These are phyloP conservation scores for Umimayanthus chanpuru DNA, from an alignment of 92 coral and sea anemone species.

Conservation along the genomic window DNA sequence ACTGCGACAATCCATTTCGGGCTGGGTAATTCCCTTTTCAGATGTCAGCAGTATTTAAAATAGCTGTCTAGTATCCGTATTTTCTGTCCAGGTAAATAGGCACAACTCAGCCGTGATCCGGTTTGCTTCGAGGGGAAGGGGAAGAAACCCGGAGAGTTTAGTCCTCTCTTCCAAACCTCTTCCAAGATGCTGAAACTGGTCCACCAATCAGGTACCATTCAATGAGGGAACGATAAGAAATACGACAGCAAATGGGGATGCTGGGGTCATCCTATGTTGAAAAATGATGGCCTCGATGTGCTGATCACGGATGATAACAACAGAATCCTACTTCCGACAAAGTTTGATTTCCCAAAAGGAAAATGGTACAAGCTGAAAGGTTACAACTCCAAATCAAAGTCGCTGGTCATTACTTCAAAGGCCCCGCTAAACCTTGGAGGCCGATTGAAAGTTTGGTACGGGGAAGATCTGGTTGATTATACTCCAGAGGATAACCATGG, in stretches of 20 bases:
- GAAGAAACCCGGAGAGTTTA: not conserved
- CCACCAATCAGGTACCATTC: not conserved
- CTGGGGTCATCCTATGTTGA: not conserved
- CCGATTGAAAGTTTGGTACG: too few relatives aligned
- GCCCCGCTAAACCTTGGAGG: too few relatives aligned
- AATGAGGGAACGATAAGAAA: not conserved
- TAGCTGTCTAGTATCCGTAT: too few relatives aligned
- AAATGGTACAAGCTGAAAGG: too few relatives aligned
- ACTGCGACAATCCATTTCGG: too few relatives aligned
- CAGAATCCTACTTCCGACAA: not conserved
- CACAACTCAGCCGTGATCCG: not conserved
- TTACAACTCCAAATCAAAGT: too few relatives aligned
- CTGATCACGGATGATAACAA: not conserved
- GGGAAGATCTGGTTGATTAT: too few relatives aligned
- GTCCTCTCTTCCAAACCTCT: not conserved
- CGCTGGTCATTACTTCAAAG: too few relatives aligned
- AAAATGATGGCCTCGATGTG: not conserved
- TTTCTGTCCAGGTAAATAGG: not conserved
- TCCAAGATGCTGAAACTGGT: slow-evolving; percentile 1
- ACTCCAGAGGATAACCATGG: too few relatives aligned
- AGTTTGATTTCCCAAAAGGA: too few relatives aligned
- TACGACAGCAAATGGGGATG: slow-evolving; percentile 13
- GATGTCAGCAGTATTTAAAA: too few relatives aligned
- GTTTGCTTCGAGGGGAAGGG: not conserved
- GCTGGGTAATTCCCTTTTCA: too few relatives aligned